A percentile compares a stretch with the other conserved stretches of the same genome.
Conservation (phyloP, 92 coral and sea anemone species). For the Bergia puertoricense region DNA sequence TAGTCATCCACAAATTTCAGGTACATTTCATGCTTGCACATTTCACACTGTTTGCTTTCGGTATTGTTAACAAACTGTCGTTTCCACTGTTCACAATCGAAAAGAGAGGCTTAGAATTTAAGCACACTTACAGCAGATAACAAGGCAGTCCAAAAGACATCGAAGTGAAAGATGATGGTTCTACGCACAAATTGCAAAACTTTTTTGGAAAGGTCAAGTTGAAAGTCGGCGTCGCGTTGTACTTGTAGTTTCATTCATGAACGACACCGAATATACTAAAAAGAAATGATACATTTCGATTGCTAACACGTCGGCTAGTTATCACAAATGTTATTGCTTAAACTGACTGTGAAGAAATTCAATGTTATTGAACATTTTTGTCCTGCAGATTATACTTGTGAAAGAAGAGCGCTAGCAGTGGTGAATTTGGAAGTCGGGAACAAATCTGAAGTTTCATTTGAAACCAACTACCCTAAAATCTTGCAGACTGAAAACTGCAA, state of each 20-base stretch:
- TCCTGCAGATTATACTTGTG: neutral
- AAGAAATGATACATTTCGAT: too few species aligned
- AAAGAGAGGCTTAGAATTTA: neutral
- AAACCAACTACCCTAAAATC: neutral
- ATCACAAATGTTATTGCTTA: too few species aligned
- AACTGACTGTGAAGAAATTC: neutral
- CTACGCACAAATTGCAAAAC: neutral
- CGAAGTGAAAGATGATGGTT: neutral
- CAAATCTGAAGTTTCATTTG: neutral
- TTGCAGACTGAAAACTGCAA: neutral
- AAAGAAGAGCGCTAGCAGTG: neutral
- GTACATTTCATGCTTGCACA: neutral
- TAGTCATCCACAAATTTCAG: neutral
- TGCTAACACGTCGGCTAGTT: neutral
- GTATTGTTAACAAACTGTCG: too few species aligned
- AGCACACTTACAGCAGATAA: neutral
- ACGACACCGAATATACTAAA: neutral
- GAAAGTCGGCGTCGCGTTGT: neutral
- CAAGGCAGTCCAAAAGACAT: neutral
- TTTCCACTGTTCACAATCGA: too few species aligned
- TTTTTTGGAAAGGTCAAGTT: neutral
- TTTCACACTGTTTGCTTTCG: neutral
- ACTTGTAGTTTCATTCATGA: neutral
- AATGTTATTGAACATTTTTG: neutral
- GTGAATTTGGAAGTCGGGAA: slow-evolving; percentile 4